Evolutionary conservation across 2,113 vertebrate genomes (phyloP), one percentile per base, ranked within the genome.

Genomic region (Prinia subflava): DNA sequence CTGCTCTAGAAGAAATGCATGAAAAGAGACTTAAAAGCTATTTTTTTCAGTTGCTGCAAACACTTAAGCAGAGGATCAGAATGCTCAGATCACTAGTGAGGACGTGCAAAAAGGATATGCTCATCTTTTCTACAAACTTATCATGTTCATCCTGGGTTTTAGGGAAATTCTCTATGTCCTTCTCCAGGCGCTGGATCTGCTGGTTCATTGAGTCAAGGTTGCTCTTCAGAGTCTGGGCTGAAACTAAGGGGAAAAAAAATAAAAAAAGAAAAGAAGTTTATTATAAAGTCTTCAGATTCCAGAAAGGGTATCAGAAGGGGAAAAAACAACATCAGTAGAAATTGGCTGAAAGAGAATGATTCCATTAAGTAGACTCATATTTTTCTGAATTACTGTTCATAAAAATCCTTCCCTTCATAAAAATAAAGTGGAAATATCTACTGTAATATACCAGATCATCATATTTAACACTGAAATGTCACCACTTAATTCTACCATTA

Each of bases 121-220:
- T 98, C 99, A 99, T 99, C 96, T 99, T 99, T 95, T 99, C 98
- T 42, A 99, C 98, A 97, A 99, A 99, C 98, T 99, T 99, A 97
- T 99, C 99, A n/a, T 98, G 98, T 9, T 92, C 92, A 83, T 99
- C 98, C 25, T 99, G 98, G 14, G 94, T 98, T 96, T 99, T 98
- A 4, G 99, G 98, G 93, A 99, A 99, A 62, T 98, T 99, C 96
- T 98, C 78, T 25, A 99, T 98, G 96, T 99, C 98, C 20, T 96
- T 98, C 97, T 99, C 99, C 27, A 99, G 97, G 49, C 98, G 96
- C 96, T 98, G 93, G 56, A 99, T 99, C 31, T 99, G 99, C 17
- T 98, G 96, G 57, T 99, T 98, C 99, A 99, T 99, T 4, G 98
- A 97, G 64, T 98, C 97, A 71, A 99, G 98, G 90, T 98, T 99